Conservation (phyloP, 2,113 vertebrate species). For the Columbina picui region DNA sequence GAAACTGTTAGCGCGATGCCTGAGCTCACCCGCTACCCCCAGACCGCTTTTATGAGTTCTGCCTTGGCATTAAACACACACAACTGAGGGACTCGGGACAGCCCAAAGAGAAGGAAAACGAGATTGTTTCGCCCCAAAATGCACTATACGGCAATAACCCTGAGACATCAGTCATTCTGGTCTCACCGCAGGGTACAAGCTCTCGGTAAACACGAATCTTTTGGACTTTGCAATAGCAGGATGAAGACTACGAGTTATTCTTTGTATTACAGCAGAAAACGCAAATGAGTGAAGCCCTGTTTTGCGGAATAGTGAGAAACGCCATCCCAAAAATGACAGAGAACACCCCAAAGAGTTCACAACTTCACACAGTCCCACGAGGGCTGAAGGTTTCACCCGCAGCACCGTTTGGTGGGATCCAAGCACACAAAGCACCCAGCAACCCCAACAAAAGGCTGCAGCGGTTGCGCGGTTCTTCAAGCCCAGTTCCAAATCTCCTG, state of each 20-base stretch:
- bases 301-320: background rate
- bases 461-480: background rate
- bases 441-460: background rate
- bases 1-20: background rate
- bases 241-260: background rate
- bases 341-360: background rate
- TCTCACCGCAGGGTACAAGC: background rate
- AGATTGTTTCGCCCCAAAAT: background rate
- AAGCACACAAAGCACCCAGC: background rate
- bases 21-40: background rate
- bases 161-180: background rate
- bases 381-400: background rate
- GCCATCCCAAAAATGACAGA: background rate
- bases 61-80: background rate
- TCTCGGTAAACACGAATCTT: background rate
- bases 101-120: background rate
- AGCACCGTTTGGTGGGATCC: background rate
- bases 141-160: background rate
- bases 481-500: background rate
- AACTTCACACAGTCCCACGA: rapidly evolving
- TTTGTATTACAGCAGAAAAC: background rate
- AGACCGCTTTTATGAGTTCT: background rate
- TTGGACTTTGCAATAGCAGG: background rate
- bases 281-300: background rate
- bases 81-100: background rate